Conservation (phyloP, 1,140 invertebrate species). For the Drosophila dunni region DNA sequence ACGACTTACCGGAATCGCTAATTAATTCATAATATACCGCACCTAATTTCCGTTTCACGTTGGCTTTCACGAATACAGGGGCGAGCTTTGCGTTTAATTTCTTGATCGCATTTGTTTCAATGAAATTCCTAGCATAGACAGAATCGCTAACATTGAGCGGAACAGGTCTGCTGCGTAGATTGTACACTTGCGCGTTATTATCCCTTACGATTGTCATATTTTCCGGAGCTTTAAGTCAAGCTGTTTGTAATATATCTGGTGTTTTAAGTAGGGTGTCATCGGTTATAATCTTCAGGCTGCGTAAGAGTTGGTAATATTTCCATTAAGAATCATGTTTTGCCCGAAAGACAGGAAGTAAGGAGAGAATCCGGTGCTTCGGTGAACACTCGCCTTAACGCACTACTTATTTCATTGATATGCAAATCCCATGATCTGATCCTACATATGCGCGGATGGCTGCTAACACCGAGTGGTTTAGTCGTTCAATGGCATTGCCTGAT, state of each 20-base stretch:
- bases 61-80: too few species aligned
- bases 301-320: slow-evolving; percentile 17
- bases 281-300: slow-evolving; percentile 12
- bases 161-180: slow-evolving; percentile 12
- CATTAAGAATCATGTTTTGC: slow-evolving; percentile 36
- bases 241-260: too few species aligned
- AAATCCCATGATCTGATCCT: slow-evolving; percentile 18
- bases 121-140: slow-evolving; percentile 11
- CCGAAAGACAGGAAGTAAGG: slow-evolving; percentile 29
- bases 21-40: too few species aligned
- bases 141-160: neutral
- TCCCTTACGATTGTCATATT: neutral
- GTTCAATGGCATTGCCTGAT: slow-evolving; percentile 24
- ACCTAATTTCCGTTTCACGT: too few species aligned
- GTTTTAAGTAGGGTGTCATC: slow-evolving; percentile 20
- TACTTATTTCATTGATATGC: slow-evolving; percentile 24
- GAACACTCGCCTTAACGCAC: too few species aligned
- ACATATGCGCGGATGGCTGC: slow-evolving; percentile 27
- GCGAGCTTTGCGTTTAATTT: too few species aligned
- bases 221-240: too few species aligned
- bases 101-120: too few species aligned
- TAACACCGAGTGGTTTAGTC: slow-evolving; percentile 16
- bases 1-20: neutral
- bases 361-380: slow-evolving; percentile 23
- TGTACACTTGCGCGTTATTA: slow-evolving; percentile 17